These are phyloP conservation scores for Alligator sinensis DNA, from an alignment of 2,113 vertebrate species.

Conservation along the genomic window DNA sequence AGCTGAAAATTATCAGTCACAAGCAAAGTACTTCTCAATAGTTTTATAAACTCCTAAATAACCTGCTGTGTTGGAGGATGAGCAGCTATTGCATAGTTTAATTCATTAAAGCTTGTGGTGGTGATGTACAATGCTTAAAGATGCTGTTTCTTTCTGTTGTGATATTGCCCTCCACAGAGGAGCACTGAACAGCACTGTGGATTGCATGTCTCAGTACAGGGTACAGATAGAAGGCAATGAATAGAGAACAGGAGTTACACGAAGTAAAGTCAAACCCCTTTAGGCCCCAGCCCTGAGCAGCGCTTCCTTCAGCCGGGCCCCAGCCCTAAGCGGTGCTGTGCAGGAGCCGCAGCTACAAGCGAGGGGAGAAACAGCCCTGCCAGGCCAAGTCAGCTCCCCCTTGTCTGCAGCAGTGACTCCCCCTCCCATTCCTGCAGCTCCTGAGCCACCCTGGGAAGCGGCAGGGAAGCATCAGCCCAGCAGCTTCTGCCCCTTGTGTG, in stretches of 20 bases:
- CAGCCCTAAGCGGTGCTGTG: no score
- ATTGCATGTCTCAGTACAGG: fast-evolving
- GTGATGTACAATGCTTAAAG: background rate
- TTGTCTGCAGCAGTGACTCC: no score
- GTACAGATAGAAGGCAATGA: background rate
- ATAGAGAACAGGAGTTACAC: background rate
- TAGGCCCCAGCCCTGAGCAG: no score
- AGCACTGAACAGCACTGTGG: background rate
- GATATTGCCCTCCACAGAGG: background rate
- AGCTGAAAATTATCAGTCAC: background rate
- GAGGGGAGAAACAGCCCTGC: no score
- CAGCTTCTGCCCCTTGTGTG: no score
- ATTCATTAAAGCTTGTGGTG: background rate
- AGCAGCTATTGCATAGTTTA: background rate
- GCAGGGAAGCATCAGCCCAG: no score
- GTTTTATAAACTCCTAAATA: slow-evolving; percentile 10
- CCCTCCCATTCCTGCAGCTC: no score
- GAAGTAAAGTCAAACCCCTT: background rate
- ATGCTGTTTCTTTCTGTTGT: background rate
- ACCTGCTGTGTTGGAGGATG: background rate
- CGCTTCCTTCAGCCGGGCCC: no score
- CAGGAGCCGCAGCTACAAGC: no score
- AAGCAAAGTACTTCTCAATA: background rate
- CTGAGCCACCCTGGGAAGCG: no score
- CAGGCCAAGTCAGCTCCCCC: no score